phyloP scores from a whole-genome alignment of 2,888 invertebrate species.

The Opisthograptis luteolata region DNA sequence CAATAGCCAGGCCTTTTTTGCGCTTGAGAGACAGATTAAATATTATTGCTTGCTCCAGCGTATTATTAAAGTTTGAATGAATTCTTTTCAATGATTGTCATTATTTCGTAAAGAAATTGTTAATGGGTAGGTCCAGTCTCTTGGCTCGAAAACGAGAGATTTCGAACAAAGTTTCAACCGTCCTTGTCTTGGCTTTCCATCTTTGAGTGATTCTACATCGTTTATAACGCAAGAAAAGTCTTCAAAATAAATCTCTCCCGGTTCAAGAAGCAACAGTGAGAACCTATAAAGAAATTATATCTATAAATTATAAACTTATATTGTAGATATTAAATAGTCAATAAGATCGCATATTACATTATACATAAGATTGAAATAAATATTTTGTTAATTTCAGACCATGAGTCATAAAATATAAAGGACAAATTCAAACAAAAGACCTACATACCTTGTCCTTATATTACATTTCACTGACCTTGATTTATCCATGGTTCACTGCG shows the following conservation, averaged over 20 bases:
- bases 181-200: slow-evolving; percentile 85
- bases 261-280: slow-evolving; percentile 92
- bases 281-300: slow-evolving; percentile 86
- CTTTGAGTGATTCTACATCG: slow-evolving; percentile 54
- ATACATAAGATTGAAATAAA: too few relatives aligned
- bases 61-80: too few relatives aligned
- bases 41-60: too few relatives aligned
- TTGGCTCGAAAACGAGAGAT: slow-evolving; percentile 93
- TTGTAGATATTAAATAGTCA: too few relatives aligned
- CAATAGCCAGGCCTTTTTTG: too few relatives aligned
- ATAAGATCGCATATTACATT: too few relatives aligned
- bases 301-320: too few relatives aligned
- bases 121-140: slow-evolving; percentile 89
- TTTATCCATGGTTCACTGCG: slow-evolving; percentile 51
- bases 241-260: slow-evolving; percentile 96
- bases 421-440: slow-evolving; percentile 5
- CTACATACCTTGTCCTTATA: too few relatives aligned
- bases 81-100: too few relatives aligned
- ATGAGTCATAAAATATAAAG: neutral
- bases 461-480: slow-evolving; percentile 55
- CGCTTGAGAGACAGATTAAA: too few relatives aligned
- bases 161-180: slow-evolving; percentile 94
- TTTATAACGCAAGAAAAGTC: slow-evolving; percentile 90
- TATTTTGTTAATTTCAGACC: too few relatives aligned
- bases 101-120: too few relatives aligned